Evolutionary conservation across 2,113 vertebrate genomes (phyloP).

Genomic region (Lethenteron camtschaticum): DNA sequence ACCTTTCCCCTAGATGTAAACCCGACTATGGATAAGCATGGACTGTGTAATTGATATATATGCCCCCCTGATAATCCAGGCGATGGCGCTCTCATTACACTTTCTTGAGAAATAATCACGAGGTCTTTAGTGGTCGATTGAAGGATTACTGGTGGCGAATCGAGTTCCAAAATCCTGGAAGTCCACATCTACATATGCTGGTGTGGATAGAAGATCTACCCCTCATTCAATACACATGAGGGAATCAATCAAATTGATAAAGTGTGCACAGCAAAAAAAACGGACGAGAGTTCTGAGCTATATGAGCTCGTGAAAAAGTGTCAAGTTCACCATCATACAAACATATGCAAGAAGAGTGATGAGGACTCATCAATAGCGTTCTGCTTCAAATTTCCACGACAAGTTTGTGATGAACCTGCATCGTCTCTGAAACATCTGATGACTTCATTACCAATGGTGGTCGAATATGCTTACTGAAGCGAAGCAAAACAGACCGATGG

Average conservation of each 20-base stretch:
- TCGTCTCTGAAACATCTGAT: slow-evolving; percentile 1
- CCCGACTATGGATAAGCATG: too few relatives aligned
- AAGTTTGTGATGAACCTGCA: not conserved
- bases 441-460: not conserved
- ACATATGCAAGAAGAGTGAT: not conserved
- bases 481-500: not conserved
- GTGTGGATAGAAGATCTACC: not conserved
- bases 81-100: not conserved
- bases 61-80: too few relatives aligned
- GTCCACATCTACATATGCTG: not conserved
- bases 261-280: not conserved
- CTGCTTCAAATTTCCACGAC: not conserved
- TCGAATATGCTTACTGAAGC: not conserved
- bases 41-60: too few relatives aligned
- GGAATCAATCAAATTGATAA: not conserved
- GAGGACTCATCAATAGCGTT: not conserved
- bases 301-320: not conserved
- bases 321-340: not conserved
- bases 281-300: not conserved
- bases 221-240: not conserved
- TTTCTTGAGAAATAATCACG: not conserved
- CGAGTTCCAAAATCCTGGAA: not conserved
- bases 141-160: slow-evolving; percentile 1
- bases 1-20: too few relatives aligned
- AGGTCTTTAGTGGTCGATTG: not conserved